Evolutionary conservation across 2,113 vertebrate species (phyloP).

Genomic region (Aspidoscelis tigris): DNA sequence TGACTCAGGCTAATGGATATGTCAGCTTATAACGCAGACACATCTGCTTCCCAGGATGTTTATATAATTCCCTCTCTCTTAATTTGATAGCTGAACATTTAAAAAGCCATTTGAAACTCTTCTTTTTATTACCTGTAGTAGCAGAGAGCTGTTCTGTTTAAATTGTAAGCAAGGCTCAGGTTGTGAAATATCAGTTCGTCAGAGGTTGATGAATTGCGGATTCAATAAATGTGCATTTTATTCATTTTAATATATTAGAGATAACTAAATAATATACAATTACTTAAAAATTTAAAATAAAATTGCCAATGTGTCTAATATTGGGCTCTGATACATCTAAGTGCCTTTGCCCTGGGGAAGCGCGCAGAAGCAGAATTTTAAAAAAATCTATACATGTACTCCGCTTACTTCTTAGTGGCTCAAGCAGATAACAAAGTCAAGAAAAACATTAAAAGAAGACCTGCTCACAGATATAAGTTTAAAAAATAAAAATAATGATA

Average conservation of each 20-base stretch:
- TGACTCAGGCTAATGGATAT: neutral
- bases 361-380: too few species aligned
- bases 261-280: neutral
- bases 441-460: too few species aligned
- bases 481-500: too few species aligned
- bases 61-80: constrained; percentile 24
- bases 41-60: constrained; percentile 24
- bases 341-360: too few species aligned
- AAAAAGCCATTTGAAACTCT: constrained; percentile 23
- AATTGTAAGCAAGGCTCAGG: neutral
- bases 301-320: neutral
- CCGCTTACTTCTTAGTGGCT: too few species aligned
- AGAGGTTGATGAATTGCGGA: neutral
- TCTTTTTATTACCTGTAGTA: constrained; percentile 32
- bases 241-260: neutral
- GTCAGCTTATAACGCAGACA: constrained; percentile 12
- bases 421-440: too few species aligned
- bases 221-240: neutral
- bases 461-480: too few species aligned
- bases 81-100: constrained; percentile 30
- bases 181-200: constrained; percentile 15
- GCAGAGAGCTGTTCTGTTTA: constrained; percentile 9
- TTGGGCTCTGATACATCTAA: too few species aligned
- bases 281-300: neutral
- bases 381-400: too few species aligned